phyloP scores from a whole-genome alignment of 2,113 vertebrate genomes.

The Cygnus buccinator region DNA sequence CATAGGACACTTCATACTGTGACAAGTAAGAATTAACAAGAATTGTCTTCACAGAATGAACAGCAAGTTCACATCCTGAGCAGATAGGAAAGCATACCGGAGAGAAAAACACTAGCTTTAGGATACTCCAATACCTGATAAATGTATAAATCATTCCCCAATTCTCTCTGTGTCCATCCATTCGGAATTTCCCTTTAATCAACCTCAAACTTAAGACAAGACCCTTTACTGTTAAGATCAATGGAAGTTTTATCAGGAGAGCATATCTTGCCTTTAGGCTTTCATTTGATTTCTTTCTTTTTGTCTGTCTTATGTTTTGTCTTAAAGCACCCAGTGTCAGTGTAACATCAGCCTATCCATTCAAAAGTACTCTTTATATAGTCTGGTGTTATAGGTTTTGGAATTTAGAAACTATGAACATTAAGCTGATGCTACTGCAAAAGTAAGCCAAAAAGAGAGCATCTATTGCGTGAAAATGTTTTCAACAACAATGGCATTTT shows the following conservation, averaged over 20 bases:
- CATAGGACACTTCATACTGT: background rate
- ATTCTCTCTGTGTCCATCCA: background rate
- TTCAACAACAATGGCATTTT: background rate
- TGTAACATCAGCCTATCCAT: background rate
- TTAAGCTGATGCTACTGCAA: background rate
- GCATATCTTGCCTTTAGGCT: background rate
- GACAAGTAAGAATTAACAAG: background rate
- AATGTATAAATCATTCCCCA: background rate
- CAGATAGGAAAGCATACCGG: background rate
- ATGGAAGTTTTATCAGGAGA: background rate
- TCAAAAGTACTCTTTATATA: background rate
- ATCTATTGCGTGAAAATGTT: background rate
- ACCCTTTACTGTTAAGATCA: background rate
- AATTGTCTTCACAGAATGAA: background rate
- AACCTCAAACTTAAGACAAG: background rate
- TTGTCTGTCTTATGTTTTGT: background rate
- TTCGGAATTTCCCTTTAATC: background rate
- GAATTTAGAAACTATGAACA: background rate
- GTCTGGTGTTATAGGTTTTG: background rate
- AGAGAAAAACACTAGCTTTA: background rate
- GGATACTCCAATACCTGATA: background rate
- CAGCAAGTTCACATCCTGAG: background rate
- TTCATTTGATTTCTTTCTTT: background rate
- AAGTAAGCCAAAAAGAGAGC: background rate
- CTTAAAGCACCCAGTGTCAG: background rate